A percentile compares a stretch with the other conserved stretches of the same genome.
Conservation (phyloP, 2,888 invertebrate species). For the Bhutanitis thaidina region DNA sequence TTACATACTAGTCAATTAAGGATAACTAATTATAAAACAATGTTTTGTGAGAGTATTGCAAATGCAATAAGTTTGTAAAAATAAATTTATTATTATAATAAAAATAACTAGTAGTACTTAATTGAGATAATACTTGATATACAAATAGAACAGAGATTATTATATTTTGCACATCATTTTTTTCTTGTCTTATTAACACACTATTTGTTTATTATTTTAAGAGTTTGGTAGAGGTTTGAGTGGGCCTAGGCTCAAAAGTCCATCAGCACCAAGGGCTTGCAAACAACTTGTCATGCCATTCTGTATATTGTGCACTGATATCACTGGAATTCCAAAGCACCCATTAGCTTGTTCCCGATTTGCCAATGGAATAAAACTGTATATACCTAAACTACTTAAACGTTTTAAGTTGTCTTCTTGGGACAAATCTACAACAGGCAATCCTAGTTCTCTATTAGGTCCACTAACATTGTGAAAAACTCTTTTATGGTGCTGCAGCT, state of each 20-base stretch:
- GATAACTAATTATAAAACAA: too few relatives aligned
- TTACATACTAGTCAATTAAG: too few relatives aligned
- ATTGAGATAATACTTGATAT: slow-evolving; percentile 1
- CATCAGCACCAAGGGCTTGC: slow-evolving; percentile 84
- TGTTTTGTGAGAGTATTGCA: neutral
- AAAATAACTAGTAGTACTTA: neutral
- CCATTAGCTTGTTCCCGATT: slow-evolving; percentile 81
- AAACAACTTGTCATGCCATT: slow-evolving; percentile 79
- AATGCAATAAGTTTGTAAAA: neutral
- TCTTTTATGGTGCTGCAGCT: slow-evolving; percentile 81
- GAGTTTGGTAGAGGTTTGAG: slow-evolving; percentile 79
- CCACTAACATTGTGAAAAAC: slow-evolving; percentile 70
- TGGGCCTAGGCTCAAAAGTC: slow-evolving; percentile 86
- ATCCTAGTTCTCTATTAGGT: slow-evolving; percentile 81
- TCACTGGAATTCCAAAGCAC: slow-evolving; percentile 85
- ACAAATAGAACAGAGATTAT: neutral
- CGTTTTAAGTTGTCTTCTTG: slow-evolving; percentile 83
- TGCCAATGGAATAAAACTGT: slow-evolving; percentile 86
- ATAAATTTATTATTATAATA: neutral
- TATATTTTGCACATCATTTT: neutral
- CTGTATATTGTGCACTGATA: slow-evolving; percentile 82
- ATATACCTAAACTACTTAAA: slow-evolving; percentile 83
- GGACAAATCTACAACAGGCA: slow-evolving; percentile 86
- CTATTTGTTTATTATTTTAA: slow-evolving; percentile 29
- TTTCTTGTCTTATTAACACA: neutral